These are phyloP conservation scores for Lumbricus terrestris DNA, from an alignment of 2,888 invertebrate genomes.

Conservation along the genomic window DNA sequence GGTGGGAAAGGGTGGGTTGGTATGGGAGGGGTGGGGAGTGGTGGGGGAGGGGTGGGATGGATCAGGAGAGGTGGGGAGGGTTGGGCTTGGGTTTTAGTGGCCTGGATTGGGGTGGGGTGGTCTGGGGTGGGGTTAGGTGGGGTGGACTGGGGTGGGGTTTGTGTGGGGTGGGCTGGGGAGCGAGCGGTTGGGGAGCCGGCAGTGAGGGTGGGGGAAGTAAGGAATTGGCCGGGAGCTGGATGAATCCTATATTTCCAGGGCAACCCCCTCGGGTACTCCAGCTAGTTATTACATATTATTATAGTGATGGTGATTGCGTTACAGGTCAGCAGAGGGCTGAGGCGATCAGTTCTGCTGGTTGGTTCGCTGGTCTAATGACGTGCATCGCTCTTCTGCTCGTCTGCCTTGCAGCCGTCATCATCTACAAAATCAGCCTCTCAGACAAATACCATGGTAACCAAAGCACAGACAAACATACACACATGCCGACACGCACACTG, in stretches of 20 bases:
- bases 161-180: no score
- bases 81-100: no score
- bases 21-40: no score
- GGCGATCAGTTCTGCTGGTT: constrained; percentile 8
- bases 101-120: neutral
- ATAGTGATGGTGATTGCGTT: neutral
- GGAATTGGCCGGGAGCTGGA: no score
- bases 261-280: no score
- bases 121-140: neutral
- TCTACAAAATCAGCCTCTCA: constrained; percentile 5
- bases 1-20: no score
- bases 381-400: neutral
- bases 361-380: constrained; percentile 24
- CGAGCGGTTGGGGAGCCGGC: no score
- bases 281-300: no score
- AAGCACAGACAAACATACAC: neutral
- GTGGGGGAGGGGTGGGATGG: no score
- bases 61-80: no score
- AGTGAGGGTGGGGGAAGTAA: no score
- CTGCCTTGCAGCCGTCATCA: neutral
- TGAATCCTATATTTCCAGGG: neutral
- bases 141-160: no score
- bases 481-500: neutral
- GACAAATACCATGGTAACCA: constrained; percentile 14
- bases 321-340: neutral